Percentiles rank a stretch among this genome's conserved stretches.
phyloP scores from a whole-genome alignment of 1,140 invertebrate species.

The Theocolax elegans region DNA sequence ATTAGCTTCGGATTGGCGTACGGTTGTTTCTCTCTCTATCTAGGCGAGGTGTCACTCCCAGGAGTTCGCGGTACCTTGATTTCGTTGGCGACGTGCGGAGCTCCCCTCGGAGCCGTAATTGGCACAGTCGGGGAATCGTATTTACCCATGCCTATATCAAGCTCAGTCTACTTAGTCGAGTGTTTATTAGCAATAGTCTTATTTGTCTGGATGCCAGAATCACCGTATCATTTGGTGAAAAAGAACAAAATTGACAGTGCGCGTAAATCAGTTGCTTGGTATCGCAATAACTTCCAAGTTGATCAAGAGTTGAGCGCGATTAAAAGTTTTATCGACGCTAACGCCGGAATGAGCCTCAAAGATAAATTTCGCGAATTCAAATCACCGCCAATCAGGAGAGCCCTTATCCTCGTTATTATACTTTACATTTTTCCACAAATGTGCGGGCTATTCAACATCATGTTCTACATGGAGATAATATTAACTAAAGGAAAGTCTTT shows the following conservation, averaged over 20 bases:
- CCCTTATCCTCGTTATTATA: constrained; percentile 71
- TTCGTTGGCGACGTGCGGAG: constrained; percentile 68
- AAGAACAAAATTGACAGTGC: constrained; percentile 70
- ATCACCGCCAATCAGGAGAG: constrained; percentile 70
- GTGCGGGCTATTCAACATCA: constrained; percentile 77
- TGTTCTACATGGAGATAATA: constrained; percentile 78
- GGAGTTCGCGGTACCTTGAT: constrained; percentile 74
- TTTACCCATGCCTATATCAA: constrained; percentile 68
- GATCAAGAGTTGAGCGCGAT: constrained; percentile 71
- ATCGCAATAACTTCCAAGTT: constrained; percentile 67
- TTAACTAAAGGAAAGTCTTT: constrained; percentile 70
- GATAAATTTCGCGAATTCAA: constrained; percentile 69
- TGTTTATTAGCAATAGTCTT: constrained; percentile 70
- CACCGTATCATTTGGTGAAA: constrained; percentile 76
- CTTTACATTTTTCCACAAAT: constrained; percentile 80
- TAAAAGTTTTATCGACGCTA: constrained; percentile 66
- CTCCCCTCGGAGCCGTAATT: constrained; percentile 71
- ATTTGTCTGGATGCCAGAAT: constrained; percentile 78
- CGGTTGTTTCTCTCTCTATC: constrained; percentile 73
- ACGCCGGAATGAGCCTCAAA: constrained; percentile 63
- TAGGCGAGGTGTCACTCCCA: constrained; percentile 73
- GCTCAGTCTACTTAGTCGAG: constrained; percentile 66
- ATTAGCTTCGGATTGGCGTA: constrained; percentile 74
- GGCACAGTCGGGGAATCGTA: constrained; percentile 73
- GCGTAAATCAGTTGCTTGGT: constrained; percentile 69